Evolutionary conservation across 2,888 invertebrate genomes (phyloP).

Genomic region (Tiliacea citrago): DNA sequence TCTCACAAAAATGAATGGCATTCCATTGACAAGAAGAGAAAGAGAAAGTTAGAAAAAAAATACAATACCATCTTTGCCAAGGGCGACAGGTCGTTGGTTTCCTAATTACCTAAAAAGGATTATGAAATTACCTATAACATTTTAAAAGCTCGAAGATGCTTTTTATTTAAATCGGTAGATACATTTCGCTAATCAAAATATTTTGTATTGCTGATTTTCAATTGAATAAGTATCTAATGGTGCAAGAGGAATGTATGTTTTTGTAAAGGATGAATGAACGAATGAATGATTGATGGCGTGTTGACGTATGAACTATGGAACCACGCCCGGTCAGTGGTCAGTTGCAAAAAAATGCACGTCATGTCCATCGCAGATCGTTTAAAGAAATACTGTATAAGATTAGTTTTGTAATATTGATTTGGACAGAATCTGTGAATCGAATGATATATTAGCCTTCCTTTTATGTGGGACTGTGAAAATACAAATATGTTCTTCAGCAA

Average conservation of each 20-base stretch:
- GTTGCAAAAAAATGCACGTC: constrained; percentile 50
- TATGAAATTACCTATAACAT: constrained; percentile 10
- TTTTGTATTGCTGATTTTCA: constrained; percentile 22
- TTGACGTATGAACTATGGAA: constrained; percentile 40
- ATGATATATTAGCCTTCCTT: constrained; percentile 17
- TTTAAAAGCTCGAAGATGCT: constrained; percentile 7
- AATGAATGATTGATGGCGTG: constrained; percentile 52
- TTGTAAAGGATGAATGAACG: constrained; percentile 17
- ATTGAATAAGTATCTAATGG: constrained; percentile 25
- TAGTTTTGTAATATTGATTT: constrained; percentile 44
- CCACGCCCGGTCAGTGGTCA: constrained; percentile 24
- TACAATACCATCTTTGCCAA: constrained; percentile 43
- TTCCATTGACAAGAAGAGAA: constrained; percentile 11
- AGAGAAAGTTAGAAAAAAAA: constrained; percentile 27
- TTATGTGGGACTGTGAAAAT: neutral
- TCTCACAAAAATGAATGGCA: constrained; percentile 17
- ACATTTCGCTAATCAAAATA: constrained; percentile 26
- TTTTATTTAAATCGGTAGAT: constrained; percentile 16
- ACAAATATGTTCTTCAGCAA: neutral
- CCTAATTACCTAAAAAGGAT: constrained; percentile 24
- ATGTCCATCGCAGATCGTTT: constrained; percentile 34
- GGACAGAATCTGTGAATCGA: constrained; percentile 11
- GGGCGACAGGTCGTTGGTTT: constrained; percentile 28
- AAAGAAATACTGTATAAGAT: neutral
- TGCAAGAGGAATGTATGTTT: constrained; percentile 28